Conservation (phyloP, 1,140 invertebrate species). For the Calephelis nemesis region DNA sequence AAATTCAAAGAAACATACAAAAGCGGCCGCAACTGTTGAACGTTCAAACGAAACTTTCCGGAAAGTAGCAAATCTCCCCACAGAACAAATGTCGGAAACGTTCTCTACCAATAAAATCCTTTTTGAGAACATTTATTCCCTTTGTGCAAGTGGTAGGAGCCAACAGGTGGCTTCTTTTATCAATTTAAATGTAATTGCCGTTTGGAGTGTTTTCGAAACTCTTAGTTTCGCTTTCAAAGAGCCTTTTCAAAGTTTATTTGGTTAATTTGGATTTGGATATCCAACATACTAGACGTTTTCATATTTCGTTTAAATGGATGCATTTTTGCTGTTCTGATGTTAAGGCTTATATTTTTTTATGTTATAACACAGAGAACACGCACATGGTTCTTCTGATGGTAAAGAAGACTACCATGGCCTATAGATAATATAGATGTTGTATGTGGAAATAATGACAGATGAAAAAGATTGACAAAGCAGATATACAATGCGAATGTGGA, state of each 20-base stretch:
- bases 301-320: neutral
- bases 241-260: slow-evolving; percentile 36
- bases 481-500: too few relatives aligned
- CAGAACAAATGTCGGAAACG: slow-evolving; percentile 62
- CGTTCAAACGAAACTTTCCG: slow-evolving; percentile 53
- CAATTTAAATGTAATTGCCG: slow-evolving; percentile 65
- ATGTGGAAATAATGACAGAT: too few relatives aligned
- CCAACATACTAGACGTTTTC: neutral
- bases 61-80: slow-evolving; percentile 52
- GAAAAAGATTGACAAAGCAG: too few relatives aligned
- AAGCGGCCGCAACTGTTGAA: slow-evolving; percentile 19
- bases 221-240: slow-evolving; percentile 34
- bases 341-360: too few relatives aligned
- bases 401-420: too few relatives aligned
- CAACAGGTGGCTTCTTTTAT: slow-evolving; percentile 71
- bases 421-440: too few relatives aligned
- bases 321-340: neutral
- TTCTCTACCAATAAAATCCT: slow-evolving; percentile 69
- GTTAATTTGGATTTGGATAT: neutral
- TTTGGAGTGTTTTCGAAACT: slow-evolving; percentile 45
- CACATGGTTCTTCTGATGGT: too few relatives aligned
- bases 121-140: slow-evolving; percentile 59
- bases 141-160: slow-evolving; percentile 38
- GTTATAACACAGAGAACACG: too few relatives aligned
- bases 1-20: slow-evolving; percentile 7